Evolutionary conservation across 92 coral and sea anemone genomes (phyloP).

Genomic region (Siderastrea siderea): DNA sequence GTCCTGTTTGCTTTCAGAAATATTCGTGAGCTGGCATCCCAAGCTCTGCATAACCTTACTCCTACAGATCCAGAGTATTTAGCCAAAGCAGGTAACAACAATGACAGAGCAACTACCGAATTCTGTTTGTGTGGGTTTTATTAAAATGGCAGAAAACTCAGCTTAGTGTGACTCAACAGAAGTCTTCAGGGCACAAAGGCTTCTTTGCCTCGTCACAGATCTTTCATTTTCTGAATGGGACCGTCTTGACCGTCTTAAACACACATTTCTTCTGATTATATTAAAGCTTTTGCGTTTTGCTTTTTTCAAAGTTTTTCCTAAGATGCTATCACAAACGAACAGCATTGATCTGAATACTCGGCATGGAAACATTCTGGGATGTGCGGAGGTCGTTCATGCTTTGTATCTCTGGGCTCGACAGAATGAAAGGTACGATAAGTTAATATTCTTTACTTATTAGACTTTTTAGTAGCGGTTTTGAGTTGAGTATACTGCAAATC

Average conservation of each 20-base stretch:
- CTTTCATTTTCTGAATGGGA: neutral
- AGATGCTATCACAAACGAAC: constrained; percentile 78
- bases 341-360: constrained; percentile 89
- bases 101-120: neutral
- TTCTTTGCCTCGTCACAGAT: too few species aligned
- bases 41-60: constrained; percentile 87
- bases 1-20: constrained; percentile 56
- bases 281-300: neutral
- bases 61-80: constrained; percentile 84
- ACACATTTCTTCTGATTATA: neutral
- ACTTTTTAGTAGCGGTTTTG: neutral
- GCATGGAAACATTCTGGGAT: constrained; percentile 92
- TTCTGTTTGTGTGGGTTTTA: too few species aligned
- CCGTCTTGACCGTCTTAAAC: neutral
- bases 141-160: too few species aligned
- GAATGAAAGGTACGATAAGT: constrained; percentile 67
- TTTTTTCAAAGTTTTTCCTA: constrained; percentile 80
- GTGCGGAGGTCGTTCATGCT: constrained; percentile 90
- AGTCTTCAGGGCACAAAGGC: too few species aligned
- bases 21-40: constrained; percentile 91
- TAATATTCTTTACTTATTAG: neutral
- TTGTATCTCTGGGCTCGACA: constrained; percentile 67
- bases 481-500: neutral
- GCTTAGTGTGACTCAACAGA: too few species aligned
- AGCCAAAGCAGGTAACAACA: constrained; percentile 79